Conservation (phyloP, 2,113 vertebrate genomes). For the Chionis minor region DNA sequence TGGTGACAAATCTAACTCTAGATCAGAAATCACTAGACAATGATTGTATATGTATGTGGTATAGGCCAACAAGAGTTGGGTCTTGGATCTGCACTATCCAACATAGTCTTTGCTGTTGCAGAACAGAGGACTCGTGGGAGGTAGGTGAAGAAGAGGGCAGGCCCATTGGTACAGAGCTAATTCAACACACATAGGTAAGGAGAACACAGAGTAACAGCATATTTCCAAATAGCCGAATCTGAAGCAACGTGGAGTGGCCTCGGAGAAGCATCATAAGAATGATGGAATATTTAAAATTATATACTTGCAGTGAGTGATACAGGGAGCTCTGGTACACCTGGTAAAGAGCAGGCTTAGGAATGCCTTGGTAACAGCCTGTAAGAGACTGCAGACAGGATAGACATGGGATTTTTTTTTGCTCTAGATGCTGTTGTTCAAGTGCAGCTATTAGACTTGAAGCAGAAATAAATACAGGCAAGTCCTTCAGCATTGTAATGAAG, state of each 20-base stretch:
- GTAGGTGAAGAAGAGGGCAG: not conserved
- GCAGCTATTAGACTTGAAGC: not conserved
- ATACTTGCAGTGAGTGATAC: not conserved
- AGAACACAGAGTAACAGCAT: not conserved
- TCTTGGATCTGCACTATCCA: not conserved
- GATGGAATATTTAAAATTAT: not conserved
- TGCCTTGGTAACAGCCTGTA: not conserved
- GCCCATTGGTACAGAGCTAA: not conserved
- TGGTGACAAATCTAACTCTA: not conserved
- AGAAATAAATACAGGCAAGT: conserved; percentile 45
- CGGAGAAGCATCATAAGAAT: not conserved
- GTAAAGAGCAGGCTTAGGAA: not conserved
- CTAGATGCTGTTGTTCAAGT: not conserved
- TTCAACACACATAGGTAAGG: rapidly evolving
- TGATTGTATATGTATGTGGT: not conserved
- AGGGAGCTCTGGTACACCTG: not conserved
- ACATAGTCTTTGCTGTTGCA: not conserved
- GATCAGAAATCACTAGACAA: not conserved
- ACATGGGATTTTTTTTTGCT: not conserved
- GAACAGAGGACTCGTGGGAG: not conserved
- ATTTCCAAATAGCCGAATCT: not conserved
- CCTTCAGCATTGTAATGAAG: conserved; percentile 4
- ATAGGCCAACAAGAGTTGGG: not conserved
- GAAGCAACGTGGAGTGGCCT: not conserved
- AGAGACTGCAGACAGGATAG: not conserved